Conservation (phyloP, 2,797 vertebrate genomes). For the Cyprinella venusta region DNA sequence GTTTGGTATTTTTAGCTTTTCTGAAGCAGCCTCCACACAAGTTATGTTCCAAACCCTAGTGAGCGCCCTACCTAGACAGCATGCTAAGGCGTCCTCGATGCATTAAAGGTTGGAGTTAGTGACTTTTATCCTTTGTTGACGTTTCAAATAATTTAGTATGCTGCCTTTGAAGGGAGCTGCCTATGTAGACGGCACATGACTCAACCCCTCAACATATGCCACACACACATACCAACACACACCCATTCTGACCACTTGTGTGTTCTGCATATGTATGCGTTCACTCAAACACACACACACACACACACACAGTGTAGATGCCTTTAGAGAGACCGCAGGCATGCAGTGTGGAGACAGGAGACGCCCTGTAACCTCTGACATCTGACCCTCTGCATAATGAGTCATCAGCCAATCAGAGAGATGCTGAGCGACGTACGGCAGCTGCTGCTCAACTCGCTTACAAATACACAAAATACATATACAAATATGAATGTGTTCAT, state of each 20-base stretch:
- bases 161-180: background rate
- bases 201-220: slow-evolving; percentile 43
- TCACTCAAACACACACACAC: background rate
- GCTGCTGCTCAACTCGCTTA: slow-evolving; percentile 31
- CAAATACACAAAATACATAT: slow-evolving; percentile 9
- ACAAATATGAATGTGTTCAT: background rate
- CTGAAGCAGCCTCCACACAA: slow-evolving; percentile 5
- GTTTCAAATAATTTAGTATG: background rate
- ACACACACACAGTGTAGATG: slow-evolving; percentile 29
- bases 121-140: background rate
- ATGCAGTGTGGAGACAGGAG: slow-evolving; percentile 47
- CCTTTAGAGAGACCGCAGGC: slow-evolving; percentile 51
- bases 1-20: slow-evolving; percentile 50
- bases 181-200: slow-evolving; percentile 40
- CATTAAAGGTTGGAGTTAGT: background rate
- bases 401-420: slow-evolving; percentile 45
- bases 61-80: background rate
- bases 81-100: too few relatives aligned
- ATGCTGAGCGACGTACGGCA: slow-evolving; percentile 29
- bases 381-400: slow-evolving; percentile 55
- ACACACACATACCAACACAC: slow-evolving; percentile 34
- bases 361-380: slow-evolving; percentile 69
- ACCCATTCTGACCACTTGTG: slow-evolving; percentile 29
- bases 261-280: slow-evolving; percentile 1
- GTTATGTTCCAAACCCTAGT: background rate